Evolutionary conservation across 2,888 invertebrate species (phyloP).

Genomic region (Limenitis camilla): DNA sequence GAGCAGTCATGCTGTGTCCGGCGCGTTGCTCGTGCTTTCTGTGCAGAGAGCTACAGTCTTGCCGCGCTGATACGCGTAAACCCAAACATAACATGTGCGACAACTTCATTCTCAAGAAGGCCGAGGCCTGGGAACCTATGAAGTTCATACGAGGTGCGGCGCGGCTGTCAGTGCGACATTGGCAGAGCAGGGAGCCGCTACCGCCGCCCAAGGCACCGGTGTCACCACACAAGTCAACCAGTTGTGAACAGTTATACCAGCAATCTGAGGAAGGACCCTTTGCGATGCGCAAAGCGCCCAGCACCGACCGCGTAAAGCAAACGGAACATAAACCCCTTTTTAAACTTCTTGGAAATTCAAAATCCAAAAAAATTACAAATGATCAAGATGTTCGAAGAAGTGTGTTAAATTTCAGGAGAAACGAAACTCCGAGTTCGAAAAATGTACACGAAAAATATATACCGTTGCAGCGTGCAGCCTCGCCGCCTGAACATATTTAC

Average conservation of each 20-base stretch:
- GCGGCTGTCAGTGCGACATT: constrained; percentile 70
- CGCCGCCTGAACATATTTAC: constrained; percentile 58
- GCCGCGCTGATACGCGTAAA: constrained; percentile 68
- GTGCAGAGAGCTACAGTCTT: constrained; percentile 82
- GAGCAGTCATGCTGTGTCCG: constrained; percentile 78
- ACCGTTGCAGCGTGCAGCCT: constrained; percentile 53
- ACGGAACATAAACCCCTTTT: constrained; percentile 61
- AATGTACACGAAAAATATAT: constrained; percentile 68
- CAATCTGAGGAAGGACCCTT: constrained; percentile 55
- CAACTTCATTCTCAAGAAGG: constrained; percentile 73
- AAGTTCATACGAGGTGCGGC: constrained; percentile 67
- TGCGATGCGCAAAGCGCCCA: constrained; percentile 64
- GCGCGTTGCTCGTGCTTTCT: constrained; percentile 84
- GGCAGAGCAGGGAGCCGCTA: constrained; percentile 66
- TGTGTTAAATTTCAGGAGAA: constrained; percentile 62
- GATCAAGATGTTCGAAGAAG: constrained; percentile 56
- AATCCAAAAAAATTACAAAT: constrained; percentile 53
- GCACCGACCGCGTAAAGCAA: constrained; percentile 63
- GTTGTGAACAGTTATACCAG: constrained; percentile 68
- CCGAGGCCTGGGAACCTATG: constrained; percentile 69
- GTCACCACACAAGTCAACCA: constrained; percentile 61
- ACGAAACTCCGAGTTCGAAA: constrained; percentile 46
- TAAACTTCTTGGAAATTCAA: constrained; percentile 60
- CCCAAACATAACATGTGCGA: constrained; percentile 62
- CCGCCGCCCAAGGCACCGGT: constrained; percentile 55